These are phyloP conservation scores for Patella pellucida DNA, from an alignment of 2,888 invertebrate species.

Conservation along the genomic window DNA sequence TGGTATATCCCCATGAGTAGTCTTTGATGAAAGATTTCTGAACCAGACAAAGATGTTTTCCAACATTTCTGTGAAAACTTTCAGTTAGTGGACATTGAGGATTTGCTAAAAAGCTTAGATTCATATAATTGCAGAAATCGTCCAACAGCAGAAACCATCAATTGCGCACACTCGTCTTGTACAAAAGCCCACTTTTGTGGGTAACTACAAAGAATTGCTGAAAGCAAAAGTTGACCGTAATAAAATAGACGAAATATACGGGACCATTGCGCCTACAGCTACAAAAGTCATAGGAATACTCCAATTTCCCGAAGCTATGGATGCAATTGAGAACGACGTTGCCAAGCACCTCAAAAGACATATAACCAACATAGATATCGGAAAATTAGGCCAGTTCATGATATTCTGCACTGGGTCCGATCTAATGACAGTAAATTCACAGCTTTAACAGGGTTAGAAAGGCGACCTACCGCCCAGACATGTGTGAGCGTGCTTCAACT, in stretches of 20 bases:
- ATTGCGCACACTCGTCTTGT: background rate
- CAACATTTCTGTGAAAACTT: background rate
- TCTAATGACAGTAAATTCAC: background rate
- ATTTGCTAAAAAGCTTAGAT: background rate
- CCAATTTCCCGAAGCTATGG: background rate
- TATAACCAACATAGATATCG: background rate
- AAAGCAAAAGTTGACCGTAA: background rate
- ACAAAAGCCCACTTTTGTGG: background rate
- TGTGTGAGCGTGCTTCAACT: background rate
- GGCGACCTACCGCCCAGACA: background rate
- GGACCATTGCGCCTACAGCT: background rate
- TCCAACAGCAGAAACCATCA: background rate
- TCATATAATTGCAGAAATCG: background rate
- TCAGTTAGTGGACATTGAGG: background rate
- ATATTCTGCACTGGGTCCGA: background rate
- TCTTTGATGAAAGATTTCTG: background rate
- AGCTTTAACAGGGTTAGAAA: background rate
- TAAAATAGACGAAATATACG: background rate
- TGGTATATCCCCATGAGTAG: no score
- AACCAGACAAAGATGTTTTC: background rate
- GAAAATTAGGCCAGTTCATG: background rate
- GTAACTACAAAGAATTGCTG: no score
- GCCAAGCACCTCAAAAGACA: background rate
- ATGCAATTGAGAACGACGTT: background rate
- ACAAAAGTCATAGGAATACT: background rate